Percentiles rank a stretch among this genome's conserved stretches.
Conservation (phyloP, 2,113 vertebrate species). For the Cebidichthys violaceus region DNA sequence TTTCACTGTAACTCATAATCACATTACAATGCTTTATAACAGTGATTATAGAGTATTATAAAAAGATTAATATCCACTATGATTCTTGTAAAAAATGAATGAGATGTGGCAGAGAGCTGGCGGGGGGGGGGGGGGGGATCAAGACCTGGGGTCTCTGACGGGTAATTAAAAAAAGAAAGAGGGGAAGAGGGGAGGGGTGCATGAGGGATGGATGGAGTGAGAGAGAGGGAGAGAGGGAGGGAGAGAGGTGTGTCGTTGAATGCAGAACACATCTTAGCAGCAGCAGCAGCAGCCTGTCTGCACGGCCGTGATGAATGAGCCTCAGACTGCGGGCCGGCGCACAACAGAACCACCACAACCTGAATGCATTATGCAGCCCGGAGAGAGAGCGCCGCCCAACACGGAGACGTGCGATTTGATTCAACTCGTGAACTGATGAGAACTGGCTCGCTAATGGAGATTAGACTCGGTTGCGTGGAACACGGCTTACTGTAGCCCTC, state of each 20-base stretch:
- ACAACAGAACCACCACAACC: conserved; percentile 40
- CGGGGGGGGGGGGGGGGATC: conserved; percentile 20
- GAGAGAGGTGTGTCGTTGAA: conserved; percentile 38
- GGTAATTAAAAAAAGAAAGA: conserved; percentile 52
- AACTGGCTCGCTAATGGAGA: conserved; percentile 32
- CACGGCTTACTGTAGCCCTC: background rate
- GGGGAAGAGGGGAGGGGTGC: too few species aligned
- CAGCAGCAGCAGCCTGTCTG: conserved; percentile 33
- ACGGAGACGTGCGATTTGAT: conserved; percentile 22
- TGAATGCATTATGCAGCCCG: conserved; percentile 29
- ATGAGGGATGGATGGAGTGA: conserved; percentile 29
- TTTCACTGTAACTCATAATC: too few species aligned
- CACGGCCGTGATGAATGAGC: conserved; percentile 51
- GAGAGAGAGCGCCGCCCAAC: conserved; percentile 2
- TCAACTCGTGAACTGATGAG: conserved; percentile 28
- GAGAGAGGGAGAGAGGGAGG: conserved; percentile 15
- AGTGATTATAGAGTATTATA: too few species aligned
- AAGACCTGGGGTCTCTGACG: conserved; percentile 27
- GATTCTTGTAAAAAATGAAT: background rate
- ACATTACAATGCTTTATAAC: too few species aligned
- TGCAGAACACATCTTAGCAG: conserved; percentile 32
- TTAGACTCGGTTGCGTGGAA: conserved; percentile 1
- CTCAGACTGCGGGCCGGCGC: conserved; percentile 32
- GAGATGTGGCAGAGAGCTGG: conserved; percentile 29
- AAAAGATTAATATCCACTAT: too few species aligned